Base-by-base conservation (phyloP, 2,888 invertebrate species). In the Cerceris ruficornis region DNA sequence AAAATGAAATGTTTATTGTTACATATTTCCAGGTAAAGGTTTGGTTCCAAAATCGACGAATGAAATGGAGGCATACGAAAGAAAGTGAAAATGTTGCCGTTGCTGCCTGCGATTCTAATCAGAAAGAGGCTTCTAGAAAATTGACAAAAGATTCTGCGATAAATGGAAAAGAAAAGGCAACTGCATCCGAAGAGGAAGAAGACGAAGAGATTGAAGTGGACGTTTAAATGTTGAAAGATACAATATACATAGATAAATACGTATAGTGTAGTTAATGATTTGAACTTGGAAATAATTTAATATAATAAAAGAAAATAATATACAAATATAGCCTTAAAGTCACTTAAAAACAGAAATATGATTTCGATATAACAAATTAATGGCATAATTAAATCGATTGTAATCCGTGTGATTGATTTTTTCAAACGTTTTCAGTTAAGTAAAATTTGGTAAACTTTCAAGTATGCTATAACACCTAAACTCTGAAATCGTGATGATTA, bases 1-100 rank as follows among this genome's bases (percentile, higher is more conserved):
- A 4, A 28, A 28, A 28, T 28, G 1, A 28, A 28, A 7, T 50
- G 50, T 11, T 50, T 50, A 13, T 50, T n/a, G 46, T 50, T 50
- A n/a, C 50, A 46, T 28, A 55, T 14, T 13, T 49, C 76, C 92
- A 97, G 96, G 97, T 98, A 1, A 98, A 98, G 93, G 98, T 98
- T 2, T 98, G 98, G 98, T 98, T 98, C 91, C 98, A 98, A 93
- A 98, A 97, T 88, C 94, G 97, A 0, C 94, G 97, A 71, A 97
- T 97, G 97, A 97, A 97, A 91, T 97, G 97, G 97, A 94, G 97
- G 0, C 97, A 97, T 88, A 95, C 95, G 43, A 95, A 95, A 83
- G 96, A 96, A 86, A 94, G 94, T 43, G 90, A 90, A 17, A 84
- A 57, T 41, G 42, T 71, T 11, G 54, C 77, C 0, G 49, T 84